Percentiles rank a stretch among this genome's conserved stretches.
Evolutionary conservation across 2,888 invertebrate genomes (phyloP).

Genomic region (Disparrhopalites patrizii): DNA sequence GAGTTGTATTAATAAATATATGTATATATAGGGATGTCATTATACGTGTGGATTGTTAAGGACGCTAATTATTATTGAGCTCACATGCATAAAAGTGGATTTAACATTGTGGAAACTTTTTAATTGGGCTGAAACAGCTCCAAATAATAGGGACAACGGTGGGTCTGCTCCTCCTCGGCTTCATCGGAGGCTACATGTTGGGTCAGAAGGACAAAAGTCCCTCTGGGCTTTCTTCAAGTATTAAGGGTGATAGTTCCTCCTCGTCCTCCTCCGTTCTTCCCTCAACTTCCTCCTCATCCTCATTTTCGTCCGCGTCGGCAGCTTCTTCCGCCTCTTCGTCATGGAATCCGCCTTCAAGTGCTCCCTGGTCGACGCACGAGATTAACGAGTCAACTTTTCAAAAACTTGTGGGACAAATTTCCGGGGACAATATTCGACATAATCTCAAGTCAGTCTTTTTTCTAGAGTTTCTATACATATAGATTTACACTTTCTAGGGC

Average conservation of each 20-base stretch:
- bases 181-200: slow-evolving; percentile 41
- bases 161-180: slow-evolving; percentile 41
- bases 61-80: no score
- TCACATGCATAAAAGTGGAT: no score
- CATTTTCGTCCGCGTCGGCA: no score
- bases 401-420: slow-evolving; percentile 45
- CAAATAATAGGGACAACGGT: slow-evolving; percentile 38
- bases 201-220: slow-evolving; percentile 33
- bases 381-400: slow-evolving; percentile 43
- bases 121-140: no score
- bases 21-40: no score
- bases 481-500: neutral
- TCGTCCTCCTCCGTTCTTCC: slow-evolving; percentile 26
- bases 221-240: neutral
- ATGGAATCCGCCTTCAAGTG: neutral
- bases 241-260: neutral
- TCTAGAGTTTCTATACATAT: neutral
- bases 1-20: no score
- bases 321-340: no score
- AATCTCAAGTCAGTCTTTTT: slow-evolving; percentile 44
- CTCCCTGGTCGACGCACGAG: slow-evolving; percentile 33
- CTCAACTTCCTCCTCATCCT: slow-evolving; percentile 27
- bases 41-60: no score
- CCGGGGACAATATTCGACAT: slow-evolving; percentile 45
- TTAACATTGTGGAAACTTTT: no score